These are phyloP conservation scores for Limnephilus lunatus DNA, from an alignment of 2,888 invertebrate genomes.

Conservation along the genomic window DNA sequence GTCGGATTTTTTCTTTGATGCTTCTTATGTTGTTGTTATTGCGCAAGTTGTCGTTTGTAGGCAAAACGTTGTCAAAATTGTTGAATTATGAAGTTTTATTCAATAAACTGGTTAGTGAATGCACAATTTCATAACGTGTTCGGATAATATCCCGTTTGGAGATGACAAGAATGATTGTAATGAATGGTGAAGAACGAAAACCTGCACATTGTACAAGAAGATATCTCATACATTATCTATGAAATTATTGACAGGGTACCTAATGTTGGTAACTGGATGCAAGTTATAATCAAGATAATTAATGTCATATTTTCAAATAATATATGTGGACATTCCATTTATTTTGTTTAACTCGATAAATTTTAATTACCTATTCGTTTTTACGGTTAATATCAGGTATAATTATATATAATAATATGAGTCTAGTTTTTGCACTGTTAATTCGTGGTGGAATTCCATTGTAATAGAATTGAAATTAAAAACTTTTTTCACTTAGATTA, in stretches of 20 bases:
- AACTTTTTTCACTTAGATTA: too few relatives aligned
- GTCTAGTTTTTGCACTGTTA: too few relatives aligned
- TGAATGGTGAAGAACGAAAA: constrained; percentile 2
- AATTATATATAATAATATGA: too few relatives aligned
- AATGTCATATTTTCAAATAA: background rate
- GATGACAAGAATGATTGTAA: background rate
- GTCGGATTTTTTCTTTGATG: background rate
- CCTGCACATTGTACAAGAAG: background rate
- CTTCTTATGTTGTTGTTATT: background rate
- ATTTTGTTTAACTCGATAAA: background rate
- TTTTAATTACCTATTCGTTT: too few relatives aligned
- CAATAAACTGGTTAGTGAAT: background rate
- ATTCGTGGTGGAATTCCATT: too few relatives aligned
- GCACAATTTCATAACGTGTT: background rate
- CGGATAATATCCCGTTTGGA: background rate
- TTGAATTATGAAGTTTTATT: background rate
- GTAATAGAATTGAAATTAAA: too few relatives aligned
- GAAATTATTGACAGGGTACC: background rate
- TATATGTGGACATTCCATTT: background rate
- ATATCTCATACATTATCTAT: background rate
- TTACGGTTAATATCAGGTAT: too few relatives aligned
- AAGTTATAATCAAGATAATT: background rate
- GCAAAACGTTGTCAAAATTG: background rate
- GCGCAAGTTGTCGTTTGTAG: background rate
- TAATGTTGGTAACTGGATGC: background rate